A percentile compares a stretch with the other conserved stretches of the same genome.
phyloP scores from a whole-genome alignment of 2,888 invertebrate genomes.

The Hyposoter didymator region DNA sequence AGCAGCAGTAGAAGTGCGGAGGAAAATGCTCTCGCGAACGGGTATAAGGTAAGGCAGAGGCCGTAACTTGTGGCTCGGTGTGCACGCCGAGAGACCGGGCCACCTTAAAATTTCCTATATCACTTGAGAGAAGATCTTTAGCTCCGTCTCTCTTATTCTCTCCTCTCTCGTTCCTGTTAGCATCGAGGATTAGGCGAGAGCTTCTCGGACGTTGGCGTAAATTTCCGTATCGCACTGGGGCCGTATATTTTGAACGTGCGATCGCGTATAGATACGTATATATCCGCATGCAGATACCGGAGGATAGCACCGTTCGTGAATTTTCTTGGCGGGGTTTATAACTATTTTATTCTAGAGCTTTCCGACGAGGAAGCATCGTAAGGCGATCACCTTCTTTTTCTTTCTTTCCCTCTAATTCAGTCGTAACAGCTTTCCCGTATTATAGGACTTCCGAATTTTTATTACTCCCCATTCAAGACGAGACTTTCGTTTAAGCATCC shows the following conservation, averaged over 20 bases:
- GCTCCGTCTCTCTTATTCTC: conserved; percentile 26
- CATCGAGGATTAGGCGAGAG: conserved; percentile 60
- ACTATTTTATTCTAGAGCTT: conserved; percentile 59
- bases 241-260: conserved; percentile 57
- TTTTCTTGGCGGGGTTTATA: conserved; percentile 57
- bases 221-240: conserved; percentile 59
- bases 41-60: conserved; percentile 61
- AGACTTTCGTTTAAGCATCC: neutral
- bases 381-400: conserved; percentile 6
- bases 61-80: conserved; percentile 65
- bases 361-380: conserved; percentile 16
- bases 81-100: conserved; percentile 37
- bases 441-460: conserved; percentile 50
- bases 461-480: conserved; percentile 38
- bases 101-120: conserved; percentile 65
- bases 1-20: conserved; percentile 56
- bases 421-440: conserved; percentile 48
- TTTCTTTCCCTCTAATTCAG: conserved; percentile 38
- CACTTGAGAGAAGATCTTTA: conserved; percentile 34
- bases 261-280: conserved; percentile 26
- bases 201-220: conserved; percentile 63
- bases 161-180: conserved; percentile 50
- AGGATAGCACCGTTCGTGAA: conserved; percentile 48
- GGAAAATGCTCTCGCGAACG: conserved; percentile 54
- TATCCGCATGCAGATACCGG: conserved; percentile 13